Base-by-base conservation (phyloP, 2,113 vertebrate genomes). In the Carassius gibelio region DNA sequence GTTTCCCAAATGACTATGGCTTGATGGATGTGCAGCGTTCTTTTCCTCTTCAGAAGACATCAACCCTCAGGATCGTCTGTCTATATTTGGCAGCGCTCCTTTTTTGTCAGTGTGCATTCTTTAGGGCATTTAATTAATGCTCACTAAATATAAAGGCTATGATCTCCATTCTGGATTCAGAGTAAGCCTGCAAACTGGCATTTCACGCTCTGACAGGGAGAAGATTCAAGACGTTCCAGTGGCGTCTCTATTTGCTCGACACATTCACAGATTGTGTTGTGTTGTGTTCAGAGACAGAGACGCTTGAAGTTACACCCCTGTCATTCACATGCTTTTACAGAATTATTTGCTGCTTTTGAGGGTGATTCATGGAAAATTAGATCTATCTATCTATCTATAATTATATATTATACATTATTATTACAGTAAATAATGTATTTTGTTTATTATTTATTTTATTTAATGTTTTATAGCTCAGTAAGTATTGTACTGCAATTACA, bases 111-210 rank as follows among this genome's bases (percentile, higher is more conserved):
- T 36, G 19, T 75, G 5, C n/a, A 7, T 23, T 55, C 34, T 61
- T 72, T 52, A 81, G 84, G 52, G 69, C 62, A 38, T 85, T 85
- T 82, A 84, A 74, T 85, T 61, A 68, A 50, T 80, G 55, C 82
- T 85, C 84, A 80, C 69, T 64, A 64, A 85, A 76, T 86, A 83
- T 26, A 68, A 38, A 61, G 74, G 1, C 61, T 83, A 66, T 82
- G 78, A 79, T 69, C 34, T 81, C 69, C 68, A 48, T 38, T 81
- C 52, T 77, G 62, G 21, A 62, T 82, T 74, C 76, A 74, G 66
- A 10, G 38, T 75, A 84, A 78, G 62, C 75, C 26, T 77, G 36
- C 36, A 66, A 75, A 55, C 34, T 21, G n/a, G 45, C 26, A 75
- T 88, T 45, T 83, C 68, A 61, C 61, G 30, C 38, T 55, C 62